phyloP scores from a whole-genome alignment of 2,797 vertebrate genomes.

The Fistularia tabacaria region DNA sequence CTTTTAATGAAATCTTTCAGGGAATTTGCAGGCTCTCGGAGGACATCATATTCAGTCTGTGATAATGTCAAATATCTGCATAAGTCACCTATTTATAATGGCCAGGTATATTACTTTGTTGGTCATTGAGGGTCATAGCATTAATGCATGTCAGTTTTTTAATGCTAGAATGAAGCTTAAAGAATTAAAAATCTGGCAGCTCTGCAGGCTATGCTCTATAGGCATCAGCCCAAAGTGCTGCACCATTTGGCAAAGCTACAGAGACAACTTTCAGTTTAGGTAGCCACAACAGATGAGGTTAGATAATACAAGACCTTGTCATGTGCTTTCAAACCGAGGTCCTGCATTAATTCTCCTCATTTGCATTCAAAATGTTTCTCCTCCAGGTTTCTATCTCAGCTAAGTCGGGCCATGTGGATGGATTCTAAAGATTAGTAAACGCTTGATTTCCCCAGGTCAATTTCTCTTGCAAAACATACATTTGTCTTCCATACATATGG shows the following conservation, averaged over 20 bases:
- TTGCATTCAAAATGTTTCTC: neutral
- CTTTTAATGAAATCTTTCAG: slow-evolving; percentile 46
- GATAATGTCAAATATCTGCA: slow-evolving; percentile 48
- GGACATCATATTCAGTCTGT: slow-evolving; percentile 30
- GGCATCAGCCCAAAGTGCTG: slow-evolving; percentile 5
- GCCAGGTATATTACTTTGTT: slow-evolving; percentile 29
- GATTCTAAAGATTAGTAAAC: neutral
- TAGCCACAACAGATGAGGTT: slow-evolving; percentile 1
- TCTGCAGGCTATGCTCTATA: slow-evolving; percentile 9
- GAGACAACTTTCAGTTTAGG: neutral
- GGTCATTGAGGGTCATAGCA: slow-evolving; percentile 38
- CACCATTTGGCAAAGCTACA: slow-evolving; percentile 3
- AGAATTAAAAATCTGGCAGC: neutral
- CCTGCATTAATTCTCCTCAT: neutral
- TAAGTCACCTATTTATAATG: slow-evolving; percentile 30
- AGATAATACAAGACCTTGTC: slow-evolving; percentile 4
- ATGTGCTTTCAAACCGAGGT: slow-evolving; percentile 3
- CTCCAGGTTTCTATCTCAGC: neutral
- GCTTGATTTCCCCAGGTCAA: neutral
- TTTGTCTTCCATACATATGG: neutral
- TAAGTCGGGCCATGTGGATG: neutral
- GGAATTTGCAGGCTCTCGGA: slow-evolving; percentile 41
- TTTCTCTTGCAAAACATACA: neutral
- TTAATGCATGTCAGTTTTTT: slow-evolving; percentile 12
- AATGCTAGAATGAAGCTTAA: slow-evolving; percentile 11